These are phyloP conservation scores for Bombus confusus DNA, from an alignment of 1,140 invertebrate species.

Conservation along the genomic window DNA sequence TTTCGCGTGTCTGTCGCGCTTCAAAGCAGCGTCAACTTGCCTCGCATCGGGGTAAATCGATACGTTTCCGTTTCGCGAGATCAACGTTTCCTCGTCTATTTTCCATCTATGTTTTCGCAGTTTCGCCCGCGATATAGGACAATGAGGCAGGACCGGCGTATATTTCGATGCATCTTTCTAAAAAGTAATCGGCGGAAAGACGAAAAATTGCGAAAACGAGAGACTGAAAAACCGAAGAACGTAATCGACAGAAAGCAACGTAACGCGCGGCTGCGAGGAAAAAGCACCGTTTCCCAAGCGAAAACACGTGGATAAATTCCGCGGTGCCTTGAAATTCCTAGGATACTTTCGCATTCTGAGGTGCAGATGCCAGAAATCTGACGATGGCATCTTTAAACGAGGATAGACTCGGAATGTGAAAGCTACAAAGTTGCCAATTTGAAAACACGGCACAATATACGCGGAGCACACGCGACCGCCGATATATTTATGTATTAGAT, in stretches of 20 bases:
- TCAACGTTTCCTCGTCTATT: too few species aligned
- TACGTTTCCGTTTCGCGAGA: too few species aligned
- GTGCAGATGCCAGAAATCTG: not conserved
- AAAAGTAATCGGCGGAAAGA: fast-evolving
- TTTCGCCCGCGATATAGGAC: too few species aligned
- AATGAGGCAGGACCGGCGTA: too few species aligned
- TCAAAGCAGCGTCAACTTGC: too few species aligned
- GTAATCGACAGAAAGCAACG: not conserved
- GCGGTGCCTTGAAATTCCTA: not conserved
- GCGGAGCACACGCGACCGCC: not conserved
- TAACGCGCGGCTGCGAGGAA: fast-evolving
- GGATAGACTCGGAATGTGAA: not conserved
- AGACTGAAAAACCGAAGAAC: too few species aligned
- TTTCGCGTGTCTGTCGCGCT: not conserved
- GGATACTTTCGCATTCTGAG: not conserved
- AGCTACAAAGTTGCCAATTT: not conserved
- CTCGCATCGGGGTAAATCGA: too few species aligned
- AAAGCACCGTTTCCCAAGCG: not conserved
- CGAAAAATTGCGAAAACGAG: too few species aligned
- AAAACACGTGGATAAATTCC: not conserved
- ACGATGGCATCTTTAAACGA: not conserved
- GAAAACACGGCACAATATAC: not conserved
- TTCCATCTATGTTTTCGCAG: too few species aligned
- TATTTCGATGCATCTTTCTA: too few species aligned
- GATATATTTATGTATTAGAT: not conserved